These are phyloP conservation scores for Drosophila phalerata DNA, from an alignment of 2,888 invertebrate species.

Conservation along the genomic window DNA sequence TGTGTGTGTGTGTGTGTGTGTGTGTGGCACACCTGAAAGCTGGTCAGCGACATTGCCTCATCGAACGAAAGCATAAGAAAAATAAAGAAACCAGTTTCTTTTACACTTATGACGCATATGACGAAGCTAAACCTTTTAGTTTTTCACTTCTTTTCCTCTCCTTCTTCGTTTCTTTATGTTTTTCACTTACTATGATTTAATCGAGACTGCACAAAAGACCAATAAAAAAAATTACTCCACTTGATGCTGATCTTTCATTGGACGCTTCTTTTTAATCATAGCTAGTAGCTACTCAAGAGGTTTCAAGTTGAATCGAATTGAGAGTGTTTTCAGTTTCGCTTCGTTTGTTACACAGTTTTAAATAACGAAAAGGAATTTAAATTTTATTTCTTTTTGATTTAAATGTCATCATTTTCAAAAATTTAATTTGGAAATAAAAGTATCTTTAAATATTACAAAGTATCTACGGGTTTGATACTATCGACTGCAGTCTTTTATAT, in stretches of 20 bases:
- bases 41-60: constrained; percentile 79
- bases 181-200: constrained; percentile 44
- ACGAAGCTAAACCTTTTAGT: constrained; percentile 6
- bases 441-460: not conserved
- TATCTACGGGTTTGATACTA: not conserved
- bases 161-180: constrained; percentile 11
- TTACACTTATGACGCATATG: constrained; percentile 73
- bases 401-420: too few species aligned
- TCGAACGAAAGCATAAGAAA: constrained; percentile 20
- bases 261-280: constrained; percentile 12
- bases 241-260: constrained; percentile 9
- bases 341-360: too few species aligned
- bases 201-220: constrained; percentile 21
- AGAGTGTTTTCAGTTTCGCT: constrained; percentile 6
- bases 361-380: too few species aligned
- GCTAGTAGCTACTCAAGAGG: constrained; percentile 12
- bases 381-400: too few species aligned
- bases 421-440: too few species aligned
- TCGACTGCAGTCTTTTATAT: not conserved
- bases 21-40: constrained; percentile 63
- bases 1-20: constrained; percentile 7
- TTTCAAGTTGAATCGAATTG: constrained; percentile 7
- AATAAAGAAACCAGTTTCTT: constrained; percentile 57
- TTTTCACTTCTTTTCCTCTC: constrained; percentile 17
- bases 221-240: constrained; percentile 1